Conservation (phyloP, 2,888 invertebrate species). For the Adelognathus sp. region DNA sequence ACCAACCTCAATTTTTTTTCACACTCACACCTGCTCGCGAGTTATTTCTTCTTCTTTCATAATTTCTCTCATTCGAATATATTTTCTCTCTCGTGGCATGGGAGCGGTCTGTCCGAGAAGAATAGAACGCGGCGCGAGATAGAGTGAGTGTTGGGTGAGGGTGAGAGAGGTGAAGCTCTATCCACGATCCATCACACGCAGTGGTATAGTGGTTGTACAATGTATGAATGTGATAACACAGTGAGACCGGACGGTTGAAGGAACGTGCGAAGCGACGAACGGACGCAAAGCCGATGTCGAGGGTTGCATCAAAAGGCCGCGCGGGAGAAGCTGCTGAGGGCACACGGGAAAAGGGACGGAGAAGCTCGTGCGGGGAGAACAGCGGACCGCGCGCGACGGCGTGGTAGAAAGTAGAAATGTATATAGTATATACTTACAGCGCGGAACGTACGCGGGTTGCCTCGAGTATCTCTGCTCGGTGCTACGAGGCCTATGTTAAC, state of each 20-base stretch:
- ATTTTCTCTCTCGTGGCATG: background rate
- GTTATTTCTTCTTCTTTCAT: background rate
- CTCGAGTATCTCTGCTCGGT: constrained; percentile 70
- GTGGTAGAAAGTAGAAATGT: constrained; percentile 25
- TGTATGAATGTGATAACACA: background rate
- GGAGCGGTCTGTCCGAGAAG: background rate
- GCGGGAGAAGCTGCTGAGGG: constrained; percentile 37
- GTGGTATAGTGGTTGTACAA: background rate
- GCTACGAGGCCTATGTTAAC: constrained; percentile 71
- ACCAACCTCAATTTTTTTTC: background rate
- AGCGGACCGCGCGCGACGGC: constrained; percentile 23
- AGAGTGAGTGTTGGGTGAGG: background rate
- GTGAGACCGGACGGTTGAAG: constrained; percentile 31
- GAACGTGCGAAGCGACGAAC: constrained; percentile 36
- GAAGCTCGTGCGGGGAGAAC: constrained; percentile 8
- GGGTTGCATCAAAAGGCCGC: constrained; percentile 50
- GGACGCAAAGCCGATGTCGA: constrained; percentile 45
- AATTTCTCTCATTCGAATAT: background rate
- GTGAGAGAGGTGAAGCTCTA: constrained; percentile 3
- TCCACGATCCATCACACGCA: background rate
- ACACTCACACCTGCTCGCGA: background rate
- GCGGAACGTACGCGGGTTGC: constrained; percentile 61
- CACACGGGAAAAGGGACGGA: constrained; percentile 32
- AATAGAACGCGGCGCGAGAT: background rate
- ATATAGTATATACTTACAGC: constrained; percentile 46